Conservation (phyloP, 2,888 invertebrate genomes). For the Dione juno region DNA sequence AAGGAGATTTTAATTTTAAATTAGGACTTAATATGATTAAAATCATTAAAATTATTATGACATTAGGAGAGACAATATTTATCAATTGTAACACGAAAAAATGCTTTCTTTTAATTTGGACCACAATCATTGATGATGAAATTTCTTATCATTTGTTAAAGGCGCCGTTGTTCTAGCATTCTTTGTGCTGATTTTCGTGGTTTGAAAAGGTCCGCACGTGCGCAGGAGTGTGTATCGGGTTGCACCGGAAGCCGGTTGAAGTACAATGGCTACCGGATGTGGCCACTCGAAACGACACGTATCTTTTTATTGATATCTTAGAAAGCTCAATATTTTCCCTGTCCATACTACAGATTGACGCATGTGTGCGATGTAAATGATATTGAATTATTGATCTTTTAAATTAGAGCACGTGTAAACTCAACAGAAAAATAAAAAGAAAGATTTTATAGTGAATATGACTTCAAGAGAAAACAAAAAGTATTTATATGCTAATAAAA, state of each 20-base stretch:
- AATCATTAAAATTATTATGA: not conserved
- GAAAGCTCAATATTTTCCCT: slow-evolving; percentile 80
- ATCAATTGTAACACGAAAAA: not conserved
- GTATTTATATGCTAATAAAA: not conserved
- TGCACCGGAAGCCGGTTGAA: slow-evolving; percentile 80
- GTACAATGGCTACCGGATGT: slow-evolving; percentile 81
- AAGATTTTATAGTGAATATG: not conserved
- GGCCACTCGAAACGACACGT: slow-evolving; percentile 81
- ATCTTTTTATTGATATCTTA: slow-evolving; percentile 82
- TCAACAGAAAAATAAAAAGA: not conserved
- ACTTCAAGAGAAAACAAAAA: not conserved
- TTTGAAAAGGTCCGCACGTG: slow-evolving; percentile 82
- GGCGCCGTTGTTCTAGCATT: slow-evolving; percentile 48
- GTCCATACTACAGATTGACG: slow-evolving; percentile 70
- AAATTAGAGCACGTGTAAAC: slow-evolving; percentile 45
- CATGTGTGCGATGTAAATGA: slow-evolving; percentile 59
- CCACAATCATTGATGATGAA: slow-evolving; percentile 46
- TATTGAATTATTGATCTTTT: slow-evolving; percentile 52
- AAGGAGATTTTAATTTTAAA: no score
- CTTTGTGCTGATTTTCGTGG: slow-evolving; percentile 70
- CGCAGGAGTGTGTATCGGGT: slow-evolving; percentile 83
- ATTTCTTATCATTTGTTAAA: slow-evolving; percentile 25
- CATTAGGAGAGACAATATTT: not conserved
- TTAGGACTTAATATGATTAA: not conserved
- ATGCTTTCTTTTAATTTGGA: slow-evolving; percentile 15